Evolutionary conservation across 2,888 invertebrate species (phyloP), one percentile per base, ranked within the genome.

Genomic region (Yponomeuta cagnagella): DNA sequence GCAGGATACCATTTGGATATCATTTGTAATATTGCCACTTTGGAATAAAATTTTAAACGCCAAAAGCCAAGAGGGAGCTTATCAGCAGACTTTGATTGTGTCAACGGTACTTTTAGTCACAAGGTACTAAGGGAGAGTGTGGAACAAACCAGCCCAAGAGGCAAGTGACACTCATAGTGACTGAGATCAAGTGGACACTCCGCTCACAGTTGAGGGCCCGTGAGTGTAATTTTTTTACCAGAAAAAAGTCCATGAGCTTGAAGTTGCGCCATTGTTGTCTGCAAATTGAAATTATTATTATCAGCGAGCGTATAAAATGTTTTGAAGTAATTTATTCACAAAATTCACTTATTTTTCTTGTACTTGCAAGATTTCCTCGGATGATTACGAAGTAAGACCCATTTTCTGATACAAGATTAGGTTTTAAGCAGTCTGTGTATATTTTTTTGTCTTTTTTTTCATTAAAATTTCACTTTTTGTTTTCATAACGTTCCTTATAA

Each of bases 121-220:
- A 23, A 23, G 23, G 23, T 23, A 23, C 23, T 0, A 23, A 58
- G 52, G 6, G 15, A 12, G 15, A 58, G 15, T 15, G 3, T 58
- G 10, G 64, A 31, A 8, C 64, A 64, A 64, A 64, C 64, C 52
- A 31, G 1, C n/a, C 31, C n/a, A 64, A 67, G 67, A n/a, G 67
- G 37, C 15, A 15, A 15, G 43, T 67, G 67, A 67, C 43, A 67
- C 67, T 67, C 3, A 67, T 48, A 12, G 67, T 43, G 67, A 43
- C 67, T 37, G 67, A 37, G 67, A 37, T 67, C 67, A 67, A 67
- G 67, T 37, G 67, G 15, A 8, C 43, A 1, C 67, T 67, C 33
- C 43, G 43, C 67, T 67, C 15, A 12, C n/a, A n/a, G 43, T 31
- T 67, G 33, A 67, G 67, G 43, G 67, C 43, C n/a, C 33, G 8